phyloP scores from a whole-genome alignment of 2,113 vertebrate genomes.

The Macroglossus sobrinus region DNA sequence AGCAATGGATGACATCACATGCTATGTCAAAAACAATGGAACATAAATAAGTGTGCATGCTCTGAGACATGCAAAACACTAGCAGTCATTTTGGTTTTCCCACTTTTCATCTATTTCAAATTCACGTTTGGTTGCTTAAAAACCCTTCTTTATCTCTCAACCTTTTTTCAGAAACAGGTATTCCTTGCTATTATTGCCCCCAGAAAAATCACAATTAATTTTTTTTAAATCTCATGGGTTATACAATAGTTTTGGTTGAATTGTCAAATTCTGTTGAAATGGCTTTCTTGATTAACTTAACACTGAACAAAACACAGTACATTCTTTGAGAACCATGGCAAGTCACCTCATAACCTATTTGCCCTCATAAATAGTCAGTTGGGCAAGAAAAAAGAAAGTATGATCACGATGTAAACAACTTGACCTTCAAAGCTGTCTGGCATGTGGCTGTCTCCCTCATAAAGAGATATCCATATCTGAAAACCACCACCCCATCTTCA shows the following conservation, averaged over 20 bases:
- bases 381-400: neutral
- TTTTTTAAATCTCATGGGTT: neutral
- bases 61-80: slow-evolving; percentile 18
- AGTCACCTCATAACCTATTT: neutral
- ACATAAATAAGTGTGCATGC: neutral
- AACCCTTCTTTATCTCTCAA: neutral
- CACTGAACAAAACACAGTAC: neutral
- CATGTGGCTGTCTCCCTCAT: neutral
- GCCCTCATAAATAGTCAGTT: neutral
- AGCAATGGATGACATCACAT: slow-evolving; percentile 69
- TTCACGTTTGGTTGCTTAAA: neutral
- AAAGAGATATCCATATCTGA: neutral
- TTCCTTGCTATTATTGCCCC: neutral
- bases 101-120: neutral
- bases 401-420: neutral
- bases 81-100: neutral
- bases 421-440: neutral
- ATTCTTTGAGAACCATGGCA: neutral
- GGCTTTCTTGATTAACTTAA: neutral
- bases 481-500: neutral
- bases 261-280: neutral
- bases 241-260: neutral
- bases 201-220: neutral
- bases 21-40: slow-evolving; percentile 75
- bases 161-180: neutral